Base-by-base conservation (phyloP, 2,797 vertebrate genomes). In the Parauchenoglanis punctatus region DNA sequence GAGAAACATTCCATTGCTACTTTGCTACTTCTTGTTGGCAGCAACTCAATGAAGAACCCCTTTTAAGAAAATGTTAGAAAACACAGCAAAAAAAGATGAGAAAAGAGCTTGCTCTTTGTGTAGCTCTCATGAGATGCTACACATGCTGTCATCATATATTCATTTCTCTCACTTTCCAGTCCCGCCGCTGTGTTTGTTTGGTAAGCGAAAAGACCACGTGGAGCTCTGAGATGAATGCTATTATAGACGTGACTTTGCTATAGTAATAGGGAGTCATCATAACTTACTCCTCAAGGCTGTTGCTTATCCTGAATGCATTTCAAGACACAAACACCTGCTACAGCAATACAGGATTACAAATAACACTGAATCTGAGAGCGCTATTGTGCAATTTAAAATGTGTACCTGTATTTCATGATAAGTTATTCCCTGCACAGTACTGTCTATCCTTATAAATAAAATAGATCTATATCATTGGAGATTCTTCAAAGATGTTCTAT, bases 261-360 rank as follows among this genome's bases (percentile, higher is more conserved):
- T 90, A 91, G 93, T 90, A 89, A 92, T 87, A 87, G 80, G 89
- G 84, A 91, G 90, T 91, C 90, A 91, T 93, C 90, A 91, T 94
- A 94, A 94, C 95, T 94, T 93, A 89, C 84, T 87, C 89, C 90
- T 89, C 85, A 83, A 90, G 89, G 92, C 93, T 91, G 91, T 91
- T 90, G 91, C 89, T 89, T 83, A 67, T 93, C 89, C 88, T 89
- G 92, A 88, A 90, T 91, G 92, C 91, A 90, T 92, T 94, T 85
- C 90, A 91, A 93, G 90, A 91, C 89, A 90, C 87, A 78, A 89
- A 89, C 76, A 85, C 28, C 35, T 46, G n/a, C 85, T 72, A 10
- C 1, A 46, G 31, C 40, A 72, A 65, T 63, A 77, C 76, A 72
- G 4, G 35, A 87, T 68, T 73, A 81, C 17, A 87, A 87, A 81